Evolutionary conservation across 1,140 invertebrate genomes (phyloP).

Genomic region (Drosophila yakuba): DNA sequence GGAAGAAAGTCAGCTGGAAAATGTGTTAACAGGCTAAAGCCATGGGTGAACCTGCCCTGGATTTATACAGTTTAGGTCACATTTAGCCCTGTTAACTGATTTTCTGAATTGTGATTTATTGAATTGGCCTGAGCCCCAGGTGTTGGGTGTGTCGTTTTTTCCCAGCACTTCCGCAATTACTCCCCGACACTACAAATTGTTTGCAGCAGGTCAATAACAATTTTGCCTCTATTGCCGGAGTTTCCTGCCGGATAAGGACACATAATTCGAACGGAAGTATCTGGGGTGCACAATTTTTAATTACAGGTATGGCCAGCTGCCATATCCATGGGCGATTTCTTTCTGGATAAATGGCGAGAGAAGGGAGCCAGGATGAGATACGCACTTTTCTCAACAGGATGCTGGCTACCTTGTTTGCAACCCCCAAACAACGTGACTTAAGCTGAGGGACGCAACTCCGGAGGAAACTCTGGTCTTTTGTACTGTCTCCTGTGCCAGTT

Average conservation of each 20-base stretch:
- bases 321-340: slow-evolving; percentile 66
- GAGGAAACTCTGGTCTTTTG: slow-evolving; percentile 52
- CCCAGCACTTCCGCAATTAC: slow-evolving; percentile 66
- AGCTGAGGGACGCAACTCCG: slow-evolving; percentile 7
- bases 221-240: slow-evolving; percentile 48
- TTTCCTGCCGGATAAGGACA: slow-evolving; percentile 53
- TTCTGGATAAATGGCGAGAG: slow-evolving; percentile 29
- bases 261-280: slow-evolving; percentile 63
- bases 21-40: slow-evolving; percentile 37
- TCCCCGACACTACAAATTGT: slow-evolving; percentile 38
- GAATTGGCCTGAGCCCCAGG: slow-evolving; percentile 55
- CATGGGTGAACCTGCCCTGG: slow-evolving; percentile 2
- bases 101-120: slow-evolving; percentile 65
- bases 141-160: slow-evolving; percentile 28
- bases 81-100: slow-evolving; percentile 4
- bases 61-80: slow-evolving; percentile 1
- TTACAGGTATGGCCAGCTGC: slow-evolving; percentile 61
- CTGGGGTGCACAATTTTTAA: slow-evolving; percentile 61
- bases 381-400: slow-evolving; percentile 36
- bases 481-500: slow-evolving; percentile 69
- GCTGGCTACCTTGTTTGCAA: slow-evolving; percentile 29
- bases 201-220: slow-evolving; percentile 61
- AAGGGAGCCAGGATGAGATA: slow-evolving; percentile 23
- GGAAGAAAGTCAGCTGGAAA: slow-evolving; percentile 25
- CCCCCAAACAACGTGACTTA: slow-evolving; percentile 23